Percentiles rank a stretch among this genome's conserved stretches.
Conservation (phyloP, 2,797 vertebrate species). For the Siniperca scherzeri region DNA sequence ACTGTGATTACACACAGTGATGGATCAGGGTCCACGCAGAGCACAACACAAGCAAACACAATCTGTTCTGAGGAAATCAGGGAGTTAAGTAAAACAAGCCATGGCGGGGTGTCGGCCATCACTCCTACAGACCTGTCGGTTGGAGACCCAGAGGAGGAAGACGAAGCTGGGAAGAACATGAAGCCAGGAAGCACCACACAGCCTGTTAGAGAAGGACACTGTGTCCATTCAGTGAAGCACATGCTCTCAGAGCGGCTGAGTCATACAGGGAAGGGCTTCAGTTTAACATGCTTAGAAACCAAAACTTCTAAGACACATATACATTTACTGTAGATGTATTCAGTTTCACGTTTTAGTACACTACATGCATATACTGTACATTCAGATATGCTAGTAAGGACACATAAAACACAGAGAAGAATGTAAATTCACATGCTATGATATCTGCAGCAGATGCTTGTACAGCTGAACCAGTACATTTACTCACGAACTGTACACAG, state of each 20-base stretch:
- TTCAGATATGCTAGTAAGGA: background rate
- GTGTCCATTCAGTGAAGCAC: conserved; percentile 21
- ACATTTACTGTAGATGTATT: background rate
- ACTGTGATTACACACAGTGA: conserved; percentile 41
- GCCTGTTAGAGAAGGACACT: conserved; percentile 31
- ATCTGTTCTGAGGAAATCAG: conserved; percentile 42
- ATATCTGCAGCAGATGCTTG: background rate
- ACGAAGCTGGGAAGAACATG: conserved; percentile 14
- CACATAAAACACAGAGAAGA: background rate
- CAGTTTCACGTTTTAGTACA: background rate
- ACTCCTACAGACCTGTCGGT: conserved; percentile 44
- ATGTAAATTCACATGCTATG: background rate
- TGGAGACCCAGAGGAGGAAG: conserved; percentile 40
- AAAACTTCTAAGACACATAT: too few relatives aligned
- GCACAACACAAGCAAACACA: conserved; percentile 51
- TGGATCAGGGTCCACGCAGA: conserved; percentile 32
- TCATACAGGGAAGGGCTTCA: conserved; percentile 23
- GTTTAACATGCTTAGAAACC: conserved; percentile 26
- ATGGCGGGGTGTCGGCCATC: conserved; percentile 32
- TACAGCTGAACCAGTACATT: background rate
- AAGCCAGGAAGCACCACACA: conserved; percentile 5
- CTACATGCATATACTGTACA: background rate
- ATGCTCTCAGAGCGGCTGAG: conserved; percentile 12
- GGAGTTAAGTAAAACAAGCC: conserved; percentile 42
- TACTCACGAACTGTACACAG: background rate